Evolutionary conservation across 2,113 vertebrate species (phyloP).

Genomic region (Fregata magnificens): DNA sequence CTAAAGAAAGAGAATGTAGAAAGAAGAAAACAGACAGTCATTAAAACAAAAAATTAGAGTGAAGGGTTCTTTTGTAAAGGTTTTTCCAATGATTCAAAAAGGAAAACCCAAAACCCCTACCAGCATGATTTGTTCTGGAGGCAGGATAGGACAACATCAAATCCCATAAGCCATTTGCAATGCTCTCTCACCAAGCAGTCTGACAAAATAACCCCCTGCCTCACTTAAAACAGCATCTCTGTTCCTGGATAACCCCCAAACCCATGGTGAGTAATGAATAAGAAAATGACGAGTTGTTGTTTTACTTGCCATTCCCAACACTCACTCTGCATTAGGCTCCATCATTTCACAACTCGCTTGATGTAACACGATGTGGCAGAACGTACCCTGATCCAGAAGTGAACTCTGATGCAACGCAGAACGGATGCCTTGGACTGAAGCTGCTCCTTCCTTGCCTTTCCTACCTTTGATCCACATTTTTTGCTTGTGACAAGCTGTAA

Average conservation of each 20-base stretch:
- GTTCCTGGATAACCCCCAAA: constrained; percentile 36
- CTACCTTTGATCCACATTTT: constrained; percentile 51
- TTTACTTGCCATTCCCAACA: constrained; percentile 27
- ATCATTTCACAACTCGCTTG: constrained; percentile 29
- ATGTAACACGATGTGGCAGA: constrained; percentile 60
- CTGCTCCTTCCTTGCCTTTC: constrained; percentile 28
- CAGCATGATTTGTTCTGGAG: neutral
- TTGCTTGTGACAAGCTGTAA: constrained; percentile 14
- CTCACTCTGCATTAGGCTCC: constrained; percentile 53
- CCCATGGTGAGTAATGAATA: neutral
- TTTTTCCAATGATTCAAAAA: neutral
- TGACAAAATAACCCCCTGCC: neutral
- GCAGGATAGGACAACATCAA: neutral
- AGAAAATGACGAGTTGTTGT: constrained; percentile 43
- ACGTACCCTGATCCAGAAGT: constrained; percentile 9
- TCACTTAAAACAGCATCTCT: constrained; percentile 27
- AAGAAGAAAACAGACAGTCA: neutral
- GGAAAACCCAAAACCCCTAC: neutral
- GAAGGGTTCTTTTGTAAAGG: neutral
- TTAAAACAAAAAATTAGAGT: no score
- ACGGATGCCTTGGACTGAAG: constrained; percentile 5
- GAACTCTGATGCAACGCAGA: constrained; percentile 36
- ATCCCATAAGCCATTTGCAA: neutral
- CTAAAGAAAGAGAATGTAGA: neutral
- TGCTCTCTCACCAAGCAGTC: neutral